Evolutionary conservation across 64 coral and sea anemone species (phyloP), one percentile per base, ranked within the genome.

Genomic region (Acropora yongei): DNA sequence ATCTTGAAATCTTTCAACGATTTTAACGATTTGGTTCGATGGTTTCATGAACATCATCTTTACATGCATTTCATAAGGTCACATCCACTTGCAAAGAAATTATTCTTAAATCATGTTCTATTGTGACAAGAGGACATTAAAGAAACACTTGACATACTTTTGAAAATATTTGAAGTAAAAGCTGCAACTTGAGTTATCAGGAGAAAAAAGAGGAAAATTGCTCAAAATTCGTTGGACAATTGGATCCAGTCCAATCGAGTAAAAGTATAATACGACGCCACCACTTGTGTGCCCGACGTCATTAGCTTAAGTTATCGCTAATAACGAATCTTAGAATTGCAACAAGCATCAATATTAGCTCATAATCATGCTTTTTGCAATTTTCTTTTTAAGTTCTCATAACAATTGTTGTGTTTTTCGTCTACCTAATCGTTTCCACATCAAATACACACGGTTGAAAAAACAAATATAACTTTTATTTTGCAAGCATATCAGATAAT

Each of bases 21-120:
- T 71, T 71, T 71, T n/a, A n/a, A n/a, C n/a, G 68, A 71, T 71
- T 71, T 71, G 68, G 68, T 71, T 71, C 68, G 68, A 71, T 71
- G 67, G 67, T 14, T 71, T 71, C 10, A 71, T 71, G 67, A 71
- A 18, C 68, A 18, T 71, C 68, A 71, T 2, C 14, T 18, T 11
- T 58, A 58, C 55, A 58, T 58, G 55, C 4, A 58, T 58, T 58
- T 58, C 4, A 71, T 71, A 71, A 71, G 68, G 68, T 71, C 68
- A 71, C 68, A 1, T 71, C 68, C 68, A 71, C 68, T 71, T 71
- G 68, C 68, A 71, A 71, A 71, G 68, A 71, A 71, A 71, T 71
- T 71, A 71, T 71, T 71, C 68, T 71, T 71, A 71, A 71, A 71
- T 71, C 68, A 18, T 16, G 1, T 71, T 71, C 13, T 71, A 71